Evolutionary conservation across 1,140 invertebrate genomes (phyloP), one percentile per base, ranked within the genome.

Genomic region (Batillaria attramentaria): DNA sequence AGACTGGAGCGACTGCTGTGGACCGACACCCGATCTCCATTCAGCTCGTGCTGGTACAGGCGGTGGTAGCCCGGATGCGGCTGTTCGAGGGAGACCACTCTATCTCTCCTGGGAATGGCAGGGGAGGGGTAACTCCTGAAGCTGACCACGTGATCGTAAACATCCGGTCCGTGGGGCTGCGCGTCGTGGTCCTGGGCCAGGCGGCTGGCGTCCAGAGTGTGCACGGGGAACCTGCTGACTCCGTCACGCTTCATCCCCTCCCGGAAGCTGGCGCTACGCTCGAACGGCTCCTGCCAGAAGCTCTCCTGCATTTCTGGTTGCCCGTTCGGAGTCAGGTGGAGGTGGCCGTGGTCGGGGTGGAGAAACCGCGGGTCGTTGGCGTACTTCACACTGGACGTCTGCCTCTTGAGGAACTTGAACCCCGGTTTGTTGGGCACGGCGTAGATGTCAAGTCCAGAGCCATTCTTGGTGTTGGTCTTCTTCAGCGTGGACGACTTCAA

Each of bases 141-240:
- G 54, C 73, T 75, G 33, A 75, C 42, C 54, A 75, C 57, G 37
- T 75, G 73, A 65, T 75, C 73, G 73, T 60, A 75, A 8, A 65
- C 37, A 20, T 60, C 31, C 2, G 41, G 46, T 16, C 24, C 20
- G 13, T 50, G 31, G 24, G 3, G 31, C 0, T 31, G 70, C 3
- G 24, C 24, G 42, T 50, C 37, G 54, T 20, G n/a, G 50, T 50
- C 57, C 2, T n/a, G n/a, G 33, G 46, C 13, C 60, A 57, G 33
- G 37, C 20, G 5, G 24, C 20, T n/a, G 57, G 57, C 46, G n/a
- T 75, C 73, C n/a, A 75, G 73, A 18, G 54, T 62, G 24, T 62
- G 57, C 24, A 75, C 13, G 54, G 73, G 73, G 33, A 62, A 37
- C 18, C 39, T 10, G 33, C 54, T 62, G 16, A 41, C 54, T 35